These are phyloP conservation scores for Cephus nigrinus DNA, from an alignment of 2,888 invertebrate species.

Conservation along the genomic window DNA sequence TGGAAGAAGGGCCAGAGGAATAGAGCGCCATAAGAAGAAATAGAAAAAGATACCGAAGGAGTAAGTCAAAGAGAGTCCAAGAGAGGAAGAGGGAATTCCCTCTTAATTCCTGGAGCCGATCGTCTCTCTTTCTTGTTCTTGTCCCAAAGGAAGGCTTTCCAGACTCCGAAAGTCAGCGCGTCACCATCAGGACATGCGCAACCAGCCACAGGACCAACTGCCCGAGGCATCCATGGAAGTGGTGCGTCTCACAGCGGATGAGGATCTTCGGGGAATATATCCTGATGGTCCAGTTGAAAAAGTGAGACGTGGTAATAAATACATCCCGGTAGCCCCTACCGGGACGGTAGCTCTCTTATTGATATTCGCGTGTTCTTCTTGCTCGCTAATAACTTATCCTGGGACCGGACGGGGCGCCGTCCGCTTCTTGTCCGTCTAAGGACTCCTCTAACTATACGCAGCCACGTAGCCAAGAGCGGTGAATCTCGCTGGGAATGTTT, in stretches of 20 bases:
- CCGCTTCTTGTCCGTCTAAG: constrained; percentile 60
- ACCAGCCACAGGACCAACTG: neutral
- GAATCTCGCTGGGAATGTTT: constrained; percentile 43
- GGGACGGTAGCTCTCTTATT: constrained; percentile 38
- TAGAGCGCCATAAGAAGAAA: neutral
- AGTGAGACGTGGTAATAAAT: constrained; percentile 47
- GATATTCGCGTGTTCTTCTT: constrained; percentile 52
- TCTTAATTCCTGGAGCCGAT: neutral
- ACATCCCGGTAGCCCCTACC: constrained; percentile 34
- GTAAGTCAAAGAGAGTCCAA: neutral
- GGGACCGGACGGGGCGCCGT: constrained; percentile 41
- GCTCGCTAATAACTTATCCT: constrained; percentile 62
- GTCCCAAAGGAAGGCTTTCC: neutral
- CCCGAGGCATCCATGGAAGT: neutral
- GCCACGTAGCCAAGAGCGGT: neutral
- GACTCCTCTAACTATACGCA: constrained; percentile 18
- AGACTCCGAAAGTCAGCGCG: neutral
- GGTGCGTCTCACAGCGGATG: neutral
- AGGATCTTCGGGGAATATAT: neutral
- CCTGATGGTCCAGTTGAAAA: constrained; percentile 30
- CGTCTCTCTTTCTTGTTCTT: neutral
- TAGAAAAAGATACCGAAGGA: neutral
- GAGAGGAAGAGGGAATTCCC: neutral
- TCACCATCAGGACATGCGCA: neutral
- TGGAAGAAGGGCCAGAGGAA: neutral